Evolutionary conservation across 2,113 vertebrate species (phyloP).

Genomic region (Origma solitaria): DNA sequence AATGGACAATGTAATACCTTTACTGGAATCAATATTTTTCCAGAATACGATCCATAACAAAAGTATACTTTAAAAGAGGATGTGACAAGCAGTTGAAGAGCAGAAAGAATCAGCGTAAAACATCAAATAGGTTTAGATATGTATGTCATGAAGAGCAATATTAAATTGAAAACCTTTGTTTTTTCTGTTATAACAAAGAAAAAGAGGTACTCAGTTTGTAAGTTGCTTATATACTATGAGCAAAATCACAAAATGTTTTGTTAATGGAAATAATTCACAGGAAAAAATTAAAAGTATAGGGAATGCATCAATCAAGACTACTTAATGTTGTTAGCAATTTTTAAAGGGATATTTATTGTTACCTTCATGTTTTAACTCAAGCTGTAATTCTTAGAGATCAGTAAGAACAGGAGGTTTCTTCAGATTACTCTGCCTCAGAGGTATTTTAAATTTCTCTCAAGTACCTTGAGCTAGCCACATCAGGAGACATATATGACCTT

Average conservation of each 20-base stretch:
- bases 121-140: neutral
- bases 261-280: neutral
- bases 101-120: neutral
- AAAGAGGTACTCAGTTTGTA: neutral
- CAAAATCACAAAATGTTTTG: neutral
- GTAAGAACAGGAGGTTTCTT: neutral
- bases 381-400: neutral
- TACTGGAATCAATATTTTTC: neutral
- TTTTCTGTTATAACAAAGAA: neutral
- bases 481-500: neutral
- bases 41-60: neutral
- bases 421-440: neutral
- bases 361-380: neutral
- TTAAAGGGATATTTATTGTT: neutral
- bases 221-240: neutral
- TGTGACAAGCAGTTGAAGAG: neutral
- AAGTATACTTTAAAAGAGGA: neutral
- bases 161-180: neutral
- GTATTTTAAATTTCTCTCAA: neutral
- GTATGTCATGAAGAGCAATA: neutral
- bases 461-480: neutral
- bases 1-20: neutral
- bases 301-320: neutral
- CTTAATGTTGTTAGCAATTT: neutral
- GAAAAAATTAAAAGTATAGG: neutral